Conservation (phyloP, 2,113 vertebrate species). For the Malaclemys terrapin region DNA sequence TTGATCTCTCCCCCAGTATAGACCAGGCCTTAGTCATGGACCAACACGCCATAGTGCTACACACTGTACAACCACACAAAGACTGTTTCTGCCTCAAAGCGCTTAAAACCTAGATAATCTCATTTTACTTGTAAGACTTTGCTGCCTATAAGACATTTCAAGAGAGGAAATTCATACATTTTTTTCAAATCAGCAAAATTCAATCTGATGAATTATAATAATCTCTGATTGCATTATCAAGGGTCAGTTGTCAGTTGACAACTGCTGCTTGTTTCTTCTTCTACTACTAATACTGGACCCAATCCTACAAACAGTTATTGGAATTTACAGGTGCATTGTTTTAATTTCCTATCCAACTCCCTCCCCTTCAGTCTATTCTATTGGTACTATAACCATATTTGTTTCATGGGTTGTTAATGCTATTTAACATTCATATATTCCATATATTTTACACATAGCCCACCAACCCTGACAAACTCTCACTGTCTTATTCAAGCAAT, state of each 20-base stretch:
- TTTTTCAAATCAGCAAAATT: not conserved
- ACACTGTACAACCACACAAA: not conserved
- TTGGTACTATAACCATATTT: not conserved
- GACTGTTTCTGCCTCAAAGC: not conserved
- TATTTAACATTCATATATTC: not conserved
- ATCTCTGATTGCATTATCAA: rapidly evolving
- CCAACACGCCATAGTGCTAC: not conserved
- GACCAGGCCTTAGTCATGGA: not conserved
- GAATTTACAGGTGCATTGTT: not conserved
- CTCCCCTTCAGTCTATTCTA: not conserved
- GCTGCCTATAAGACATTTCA: not conserved
- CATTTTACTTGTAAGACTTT: not conserved
- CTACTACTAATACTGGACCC: not conserved
- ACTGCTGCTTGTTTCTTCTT: not conserved
- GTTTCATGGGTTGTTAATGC: not conserved
- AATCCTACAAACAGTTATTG: not conserved
- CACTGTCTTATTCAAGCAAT: not conserved
- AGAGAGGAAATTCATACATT: not conserved
- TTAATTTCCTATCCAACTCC: not conserved
- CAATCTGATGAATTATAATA: not conserved
- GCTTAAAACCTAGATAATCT: not conserved
- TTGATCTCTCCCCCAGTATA: no score
- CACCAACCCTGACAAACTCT: not conserved
- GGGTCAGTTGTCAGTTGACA: not conserved
- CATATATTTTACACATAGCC: not conserved